Evolutionary conservation across 64 coral and sea anemone genomes (phyloP), one percentile per base, ranked within the genome.

Genomic region (Stichodactyla helianthus): DNA sequence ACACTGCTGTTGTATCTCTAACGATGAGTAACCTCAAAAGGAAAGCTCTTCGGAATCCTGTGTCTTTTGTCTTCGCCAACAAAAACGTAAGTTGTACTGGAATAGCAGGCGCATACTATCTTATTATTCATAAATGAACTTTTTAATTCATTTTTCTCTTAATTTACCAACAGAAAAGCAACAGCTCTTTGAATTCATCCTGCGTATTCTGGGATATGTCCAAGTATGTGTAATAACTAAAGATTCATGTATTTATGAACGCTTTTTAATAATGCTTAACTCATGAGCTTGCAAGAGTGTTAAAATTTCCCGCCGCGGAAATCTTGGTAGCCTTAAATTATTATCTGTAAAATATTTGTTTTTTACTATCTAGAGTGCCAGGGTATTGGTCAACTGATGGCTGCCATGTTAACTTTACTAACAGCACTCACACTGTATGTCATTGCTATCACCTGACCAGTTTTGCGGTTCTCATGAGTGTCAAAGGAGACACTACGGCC

Each of bases 401-500:
- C 7, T 95, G 94, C 35, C 23, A 87, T 51, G 70, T 92, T 20
- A 60, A 89, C 51, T 12, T 15, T 8, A 92, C 87, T 64, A 95
- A 95, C 71, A 63, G 27, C 6, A 92, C 87, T 52, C 94, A 95
- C 17, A 95, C 94, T 5, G 88, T 88, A 4, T 95, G 94, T 27
- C 87, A 95, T 17, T 95, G 94, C 35, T 92, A 92, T 84, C 94
- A 95, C n/a, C 51, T 95, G 23, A 95, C 94, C 8, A 87, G 90
- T 51, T 95, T 95, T 67, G 90, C 94, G 9, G 90, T 95, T 19
- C 79, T 95, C 22, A 95, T 95, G 94, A 79, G 80, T n/a, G 87
- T 95, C 4, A 82, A 87, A 4, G 88, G 54, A 59, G 59, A 80
- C 5, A 86, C 86, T 10, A 6, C 70, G 6, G 77, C 77, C 0